Evolutionary conservation across 2,888 invertebrate genomes (phyloP), one percentile per base, ranked within the genome.

Genomic region (Leptura quadrifasciata): DNA sequence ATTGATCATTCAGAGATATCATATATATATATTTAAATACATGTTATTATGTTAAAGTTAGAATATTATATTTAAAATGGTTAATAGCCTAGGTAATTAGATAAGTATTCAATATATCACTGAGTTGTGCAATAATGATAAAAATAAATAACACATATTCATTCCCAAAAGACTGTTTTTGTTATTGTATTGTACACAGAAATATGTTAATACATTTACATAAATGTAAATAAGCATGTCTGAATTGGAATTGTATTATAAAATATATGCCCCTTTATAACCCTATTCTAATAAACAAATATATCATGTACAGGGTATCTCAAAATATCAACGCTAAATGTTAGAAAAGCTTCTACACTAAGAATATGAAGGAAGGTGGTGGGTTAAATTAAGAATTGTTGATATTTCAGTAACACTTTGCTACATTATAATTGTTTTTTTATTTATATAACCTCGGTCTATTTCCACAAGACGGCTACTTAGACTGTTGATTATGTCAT

Each of bases 121-220:
- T 24, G 52, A 65, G 64, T 77, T 76, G 75, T 77, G 76, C 75
- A 79, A 77, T 79, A 61, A 61, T 55, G 47, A 57, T 76, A 57
- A 64, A 31, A 39, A n/a, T n/a, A 31, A 31, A 75, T 77, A 82
- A 83, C 80, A 83, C 82, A 83, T 83, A 74, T 74, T 76, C 81
- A 84, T 83, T 83, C 81, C 81, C 70, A 81, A 84, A 79, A 86
- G 85, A 86, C 85, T 85, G 86, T 80, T 83, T n/a, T 83, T 83
- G 84, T 82, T 79, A 83, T 81, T 84, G 84, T 81, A 84, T 83
- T 84, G 84, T 75, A 64, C 64, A 57, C 35, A 18, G 67, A 58
- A 72, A 47, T 47, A 47, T 47, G 47, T 47, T 47, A 47, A 47
- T 47, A 47, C 6, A n/a, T n/a, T 47, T 47, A n/a, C 47, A 0